Conservation (phyloP, 1,140 invertebrate species). For the Tetragonula clypearis region DNA sequence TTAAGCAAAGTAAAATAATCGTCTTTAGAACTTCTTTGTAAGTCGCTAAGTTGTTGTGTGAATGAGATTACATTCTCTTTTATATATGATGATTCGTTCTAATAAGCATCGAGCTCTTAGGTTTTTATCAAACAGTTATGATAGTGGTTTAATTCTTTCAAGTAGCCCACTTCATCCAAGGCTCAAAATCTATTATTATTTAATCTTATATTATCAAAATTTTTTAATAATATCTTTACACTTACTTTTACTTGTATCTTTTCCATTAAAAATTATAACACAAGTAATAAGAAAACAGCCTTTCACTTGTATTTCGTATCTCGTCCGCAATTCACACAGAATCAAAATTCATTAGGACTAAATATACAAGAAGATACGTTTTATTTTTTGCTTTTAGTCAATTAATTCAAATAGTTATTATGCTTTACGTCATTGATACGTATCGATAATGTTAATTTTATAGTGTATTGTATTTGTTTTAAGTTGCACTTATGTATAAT, state of each 20-base stretch:
- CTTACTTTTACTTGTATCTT: background rate
- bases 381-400: no score
- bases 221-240: background rate
- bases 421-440: background rate
- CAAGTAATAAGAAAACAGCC: no score
- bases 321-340: no score
- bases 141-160: background rate
- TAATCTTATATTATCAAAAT: background rate
- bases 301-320: no score
- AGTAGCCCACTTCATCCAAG: background rate
- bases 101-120: constrained; percentile 20
- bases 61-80: constrained; percentile 11
- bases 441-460: background rate
- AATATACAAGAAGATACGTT: no score
- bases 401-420: background rate
- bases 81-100: background rate
- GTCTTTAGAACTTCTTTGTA: background rate
- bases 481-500: background rate
- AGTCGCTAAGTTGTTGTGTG: background rate
- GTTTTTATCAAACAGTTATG: background rate
- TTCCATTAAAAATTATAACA: background rate
- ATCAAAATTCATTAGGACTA: no score
- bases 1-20: background rate
- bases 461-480: background rate
- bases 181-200: background rate